Evolutionary conservation across 2,113 vertebrate species (phyloP), one percentile per base, ranked within the genome.

Genomic region (Taurulus bubalis): DNA sequence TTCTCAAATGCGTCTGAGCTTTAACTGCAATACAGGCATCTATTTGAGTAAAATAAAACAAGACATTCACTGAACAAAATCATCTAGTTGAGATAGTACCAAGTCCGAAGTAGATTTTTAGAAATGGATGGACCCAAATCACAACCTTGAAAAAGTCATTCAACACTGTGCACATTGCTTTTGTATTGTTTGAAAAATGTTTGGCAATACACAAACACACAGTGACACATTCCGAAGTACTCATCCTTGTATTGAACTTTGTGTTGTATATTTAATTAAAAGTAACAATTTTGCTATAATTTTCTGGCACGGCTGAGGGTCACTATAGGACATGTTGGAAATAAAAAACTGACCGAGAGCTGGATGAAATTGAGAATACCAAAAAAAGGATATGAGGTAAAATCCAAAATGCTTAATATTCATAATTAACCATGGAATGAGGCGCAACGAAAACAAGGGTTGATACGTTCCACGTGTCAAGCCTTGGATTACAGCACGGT

Each of bases 401-500:
- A 42, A 45, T 71, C 4, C 80, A 80, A 82, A 63, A 59, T 36
- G 42, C 22, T 9, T 26, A 8, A 63, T 26, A 64, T 76, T 18
- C 11, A 70, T 62, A 62, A 75, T 69, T 36, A 77, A 26, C 40
- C 24, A 34, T 30, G 59, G 26, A 64, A 24, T 2, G 45, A 69
- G 30, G 51, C 20, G 1, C 12, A 4, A 15, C 16, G 32, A 75
- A 38, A 82, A 60, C 38, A 72, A 45, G 71, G 0, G 16, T 18
- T 24, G 11, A 14, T 10, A 20, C 16, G 66, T 24, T 71, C 38
- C 58, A 8, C 2, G 56, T 70, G 56, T 56, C 9, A 3, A 34
- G 77, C n/a, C 62, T 66, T 6, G n/a, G 70, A 78, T 71, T 22
- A 34, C 63, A 30, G 42, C 70, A 45, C 36, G 55, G 72, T 69